Evolutionary conservation across 2,888 invertebrate species (phyloP).

Genomic region (Uropetala carovei): DNA sequence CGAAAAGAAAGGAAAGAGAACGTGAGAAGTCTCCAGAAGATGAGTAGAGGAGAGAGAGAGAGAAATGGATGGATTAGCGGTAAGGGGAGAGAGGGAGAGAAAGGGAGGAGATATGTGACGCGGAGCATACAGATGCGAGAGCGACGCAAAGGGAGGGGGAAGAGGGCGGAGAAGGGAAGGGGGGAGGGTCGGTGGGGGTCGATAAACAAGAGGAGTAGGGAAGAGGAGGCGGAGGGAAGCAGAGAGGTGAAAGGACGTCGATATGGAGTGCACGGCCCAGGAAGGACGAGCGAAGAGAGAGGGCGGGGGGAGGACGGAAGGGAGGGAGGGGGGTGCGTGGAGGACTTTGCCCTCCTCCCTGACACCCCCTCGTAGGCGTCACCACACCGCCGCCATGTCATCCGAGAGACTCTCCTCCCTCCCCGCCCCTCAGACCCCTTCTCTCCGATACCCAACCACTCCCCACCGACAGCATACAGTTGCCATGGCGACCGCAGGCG

Average conservation of each 20-base stretch:
- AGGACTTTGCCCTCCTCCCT: slow-evolving; percentile 65
- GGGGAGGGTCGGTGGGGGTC: neutral
- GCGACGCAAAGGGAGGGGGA: neutral
- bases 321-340: neutral
- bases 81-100: neutral
- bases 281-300: neutral
- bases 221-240: neutral
- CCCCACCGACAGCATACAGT: slow-evolving; percentile 55
- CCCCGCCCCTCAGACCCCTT: slow-evolving; percentile 70
- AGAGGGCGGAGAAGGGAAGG: neutral
- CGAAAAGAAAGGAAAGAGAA: neutral
- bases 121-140: neutral
- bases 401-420: slow-evolving; percentile 73
- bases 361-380: slow-evolving; percentile 65
- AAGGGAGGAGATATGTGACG: neutral
- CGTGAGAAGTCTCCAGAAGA: neutral
- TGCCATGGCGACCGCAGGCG: slow-evolving; percentile 44
- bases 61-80: neutral
- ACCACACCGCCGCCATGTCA: slow-evolving; percentile 67
- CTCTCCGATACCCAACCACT: slow-evolving; percentile 11
- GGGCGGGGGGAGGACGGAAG: neutral
- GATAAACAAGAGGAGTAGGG: neutral
- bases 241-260: slow-evolving; percentile 43
- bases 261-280: slow-evolving; percentile 48
- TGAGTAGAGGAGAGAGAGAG: neutral